Percentiles rank a stretch among this genome's conserved stretches.
These are phyloP conservation scores for Triplophysa yarkandensis DNA, from an alignment of 2,797 vertebrate species.

Conservation along the genomic window DNA sequence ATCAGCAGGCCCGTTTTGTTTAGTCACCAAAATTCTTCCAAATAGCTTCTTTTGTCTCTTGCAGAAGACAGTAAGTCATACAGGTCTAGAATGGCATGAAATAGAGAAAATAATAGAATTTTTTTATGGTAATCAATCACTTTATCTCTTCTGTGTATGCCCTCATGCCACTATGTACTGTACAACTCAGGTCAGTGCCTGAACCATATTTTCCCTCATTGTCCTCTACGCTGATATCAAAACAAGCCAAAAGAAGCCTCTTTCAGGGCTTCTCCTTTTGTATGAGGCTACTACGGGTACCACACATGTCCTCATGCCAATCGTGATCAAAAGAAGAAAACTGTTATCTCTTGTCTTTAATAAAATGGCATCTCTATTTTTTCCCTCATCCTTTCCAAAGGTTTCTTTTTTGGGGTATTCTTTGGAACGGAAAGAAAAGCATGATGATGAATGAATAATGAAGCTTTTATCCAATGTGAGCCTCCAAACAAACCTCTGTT, in stretches of 20 bases:
- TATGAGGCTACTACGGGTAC: not conserved
- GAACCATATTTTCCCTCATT: not conserved
- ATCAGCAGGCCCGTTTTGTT: too few relatives aligned
- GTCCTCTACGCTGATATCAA: not conserved
- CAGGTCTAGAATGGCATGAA: too few relatives aligned
- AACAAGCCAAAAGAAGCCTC: not conserved
- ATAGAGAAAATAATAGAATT: too few relatives aligned
- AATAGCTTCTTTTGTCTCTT: too few relatives aligned
- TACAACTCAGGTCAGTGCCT: not conserved
- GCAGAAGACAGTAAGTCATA: too few relatives aligned
- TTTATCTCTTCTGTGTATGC: slow-evolving; percentile 1
- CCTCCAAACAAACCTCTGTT: not conserved
- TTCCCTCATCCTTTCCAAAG: slow-evolving; percentile 2
- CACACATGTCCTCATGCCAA: not conserved
- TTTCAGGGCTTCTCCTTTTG: not conserved
- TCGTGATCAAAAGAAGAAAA: slow-evolving; percentile 11
- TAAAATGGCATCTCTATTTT: slow-evolving; percentile 20
- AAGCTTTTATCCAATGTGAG: slow-evolving; percentile 12
- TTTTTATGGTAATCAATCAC: too few relatives aligned
- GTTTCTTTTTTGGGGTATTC: slow-evolving; percentile 8
- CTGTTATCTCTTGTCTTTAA: slow-evolving; percentile 30
- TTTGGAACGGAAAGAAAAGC: slow-evolving; percentile 11
- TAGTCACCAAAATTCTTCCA: too few relatives aligned
- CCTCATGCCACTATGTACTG: too few relatives aligned
- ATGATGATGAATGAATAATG: slow-evolving; percentile 5